Base-by-base conservation (phyloP, 2,797 vertebrate species). In the Hyperoplus immaculatus region DNA sequence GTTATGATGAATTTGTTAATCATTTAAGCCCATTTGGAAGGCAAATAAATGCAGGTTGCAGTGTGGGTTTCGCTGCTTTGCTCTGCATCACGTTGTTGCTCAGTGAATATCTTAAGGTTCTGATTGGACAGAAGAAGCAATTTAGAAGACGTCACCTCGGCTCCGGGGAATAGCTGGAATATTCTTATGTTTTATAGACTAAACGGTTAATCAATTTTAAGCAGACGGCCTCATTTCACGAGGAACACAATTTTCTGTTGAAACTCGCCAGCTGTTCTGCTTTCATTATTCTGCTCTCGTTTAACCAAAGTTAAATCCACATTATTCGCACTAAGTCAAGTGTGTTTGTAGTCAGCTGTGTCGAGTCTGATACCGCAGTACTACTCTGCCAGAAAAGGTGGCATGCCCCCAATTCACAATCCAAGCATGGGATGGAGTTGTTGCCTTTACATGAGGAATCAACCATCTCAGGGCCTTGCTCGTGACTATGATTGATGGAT, bases 381-480 rank as follows among this genome's bases (percentile, higher is more conserved):
- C 15, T 18, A 6, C 60, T 54, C 54, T 47, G 36, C 53, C 67
- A 71, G 50, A 39, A 67, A 68, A 56, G 14, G 41, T 65, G 62
- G 59, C 47, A 53, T 71, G 39, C 36, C 51, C 60, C 47, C 41
- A 38, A 41, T 49, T 57, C 55, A 43, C 64, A 43, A 8, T 56
- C 49, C 58, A 38, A 21, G 62, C 60, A 29, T 75, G 50, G 56
- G 61, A 78, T 36, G 69, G 45, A 75, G 53, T 61, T 75, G 49
- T 73, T 71, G 43, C 42, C 12, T 29, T 64, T 46, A 51, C 47
- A 63, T 54, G 51, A 77, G 57, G 50, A 72, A 62, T 81, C 50
- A 77, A 79, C 65, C 13, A 73, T 60, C 54, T 72, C 45, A 68
- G 42, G 60, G 43, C 67, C 77, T 79, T 36, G 42, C 51, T 58